phyloP scores from a whole-genome alignment of 1,140 invertebrate genomes.

The Laupala kohalensis region DNA sequence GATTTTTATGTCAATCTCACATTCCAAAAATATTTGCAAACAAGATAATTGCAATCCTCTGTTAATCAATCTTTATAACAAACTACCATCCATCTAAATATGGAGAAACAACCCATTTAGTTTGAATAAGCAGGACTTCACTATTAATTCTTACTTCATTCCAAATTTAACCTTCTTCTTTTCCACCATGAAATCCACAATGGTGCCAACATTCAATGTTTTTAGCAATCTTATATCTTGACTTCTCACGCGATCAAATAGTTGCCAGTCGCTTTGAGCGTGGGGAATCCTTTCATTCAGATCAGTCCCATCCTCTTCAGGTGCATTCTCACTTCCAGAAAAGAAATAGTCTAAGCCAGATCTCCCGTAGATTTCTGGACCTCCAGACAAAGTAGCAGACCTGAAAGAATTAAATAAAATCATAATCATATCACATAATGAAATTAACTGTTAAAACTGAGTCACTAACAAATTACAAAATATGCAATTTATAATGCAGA shows the following conservation, averaged over 20 bases:
- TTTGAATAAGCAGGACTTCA: too few relatives aligned
- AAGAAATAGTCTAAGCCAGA: slow-evolving; percentile 44
- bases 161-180: slow-evolving; percentile 79
- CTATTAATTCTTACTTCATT: slow-evolving; percentile 70
- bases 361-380: slow-evolving; percentile 60
- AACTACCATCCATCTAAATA: too few relatives aligned
- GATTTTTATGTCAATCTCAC: too few relatives aligned
- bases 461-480: too few relatives aligned
- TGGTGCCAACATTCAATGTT: slow-evolving; percentile 55
- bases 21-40: too few relatives aligned
- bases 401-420: slow-evolving; percentile 28
- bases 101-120: too few relatives aligned
- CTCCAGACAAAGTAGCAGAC: slow-evolving; percentile 53
- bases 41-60: too few relatives aligned
- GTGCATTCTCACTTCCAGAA: slow-evolving; percentile 24
- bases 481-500: too few relatives aligned
- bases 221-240: slow-evolving; percentile 63
- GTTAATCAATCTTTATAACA: too few relatives aligned
- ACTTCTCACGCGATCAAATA: slow-evolving; percentile 51
- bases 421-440: too few relatives aligned
- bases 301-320: slow-evolving; percentile 20
- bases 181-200: slow-evolving; percentile 79
- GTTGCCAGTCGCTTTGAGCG: slow-evolving; percentile 36
- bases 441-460: too few relatives aligned
- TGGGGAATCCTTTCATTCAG: slow-evolving; percentile 20